Evolutionary conservation across 2,888 invertebrate genomes (phyloP), one percentile per base, ranked within the genome.

Genomic region (Strigamia crassipes): DNA sequence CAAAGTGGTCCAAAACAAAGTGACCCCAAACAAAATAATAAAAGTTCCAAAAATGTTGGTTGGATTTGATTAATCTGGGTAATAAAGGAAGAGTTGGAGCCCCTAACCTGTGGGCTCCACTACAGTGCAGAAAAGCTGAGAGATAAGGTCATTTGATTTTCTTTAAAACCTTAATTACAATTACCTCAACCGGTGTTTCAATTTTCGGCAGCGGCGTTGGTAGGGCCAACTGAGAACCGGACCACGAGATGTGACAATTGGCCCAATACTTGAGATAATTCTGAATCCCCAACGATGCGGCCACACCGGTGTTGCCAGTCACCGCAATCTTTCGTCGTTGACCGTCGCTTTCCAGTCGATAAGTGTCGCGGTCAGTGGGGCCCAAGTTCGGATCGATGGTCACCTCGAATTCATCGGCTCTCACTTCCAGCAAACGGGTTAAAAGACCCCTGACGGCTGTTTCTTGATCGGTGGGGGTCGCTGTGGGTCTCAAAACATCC

Each of bases 221-320:
- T 5, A 89, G 83, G 9, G 85, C 84, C 12, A 89, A 84, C 84
- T 92, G 92, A 81, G 90, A 88, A 0, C 92, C 93, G 85, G 94
- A 94, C 97, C 97, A 98, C 0, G 95, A 93, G 46, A 96, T 90
- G 85, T 96, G 96, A 85, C 92, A 92, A 84, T 92, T 90, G 87
- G 95, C 93, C 86, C 91, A 93, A 85, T 93, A 92, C 87, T 96
- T 96, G 56, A 97, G 88, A 86, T 94, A 97, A 87, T 95, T 91
- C 87, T 97, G 92, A 86, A 97, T 93, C 0, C 95, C 97, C 91
- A 94, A 93, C 0, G 94, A 91, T 0, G 92, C 94, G 0, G 94
- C 93, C 0, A 96, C 93, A 0, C 96, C 97, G 18, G 92, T 91
- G 38, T 91, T 92, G 0, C 91, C 93, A 79, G 86, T 88, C 77